Conservation (phyloP, 2,888 invertebrate genomes). For the Himalopsyche japonica region DNA sequence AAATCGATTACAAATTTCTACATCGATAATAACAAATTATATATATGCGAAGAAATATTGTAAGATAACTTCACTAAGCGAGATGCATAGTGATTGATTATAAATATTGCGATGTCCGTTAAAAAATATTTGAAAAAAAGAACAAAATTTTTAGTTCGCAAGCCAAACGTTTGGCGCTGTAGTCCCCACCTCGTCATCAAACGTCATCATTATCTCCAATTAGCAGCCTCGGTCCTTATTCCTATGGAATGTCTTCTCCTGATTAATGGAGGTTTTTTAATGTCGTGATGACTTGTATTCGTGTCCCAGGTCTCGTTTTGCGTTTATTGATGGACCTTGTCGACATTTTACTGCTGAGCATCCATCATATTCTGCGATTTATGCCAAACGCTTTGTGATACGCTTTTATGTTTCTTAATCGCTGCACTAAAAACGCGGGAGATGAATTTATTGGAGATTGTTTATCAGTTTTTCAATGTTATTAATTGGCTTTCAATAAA, state of each 20-base stretch:
- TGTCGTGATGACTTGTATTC: background rate
- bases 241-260: conserved; percentile 1
- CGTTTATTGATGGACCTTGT: background rate
- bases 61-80: too few relatives aligned
- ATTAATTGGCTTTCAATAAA: too few relatives aligned
- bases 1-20: too few relatives aligned
- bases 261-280: conserved; percentile 23
- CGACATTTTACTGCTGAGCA: background rate
- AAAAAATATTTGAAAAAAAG: too few relatives aligned
- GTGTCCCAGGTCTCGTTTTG: background rate
- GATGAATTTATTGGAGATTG: background rate
- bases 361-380: background rate
- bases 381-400: background rate
- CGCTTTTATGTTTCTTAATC: background rate
- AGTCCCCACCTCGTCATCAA: background rate
- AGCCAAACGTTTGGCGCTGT: background rate
- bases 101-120: too few relatives aligned
- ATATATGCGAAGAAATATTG: too few relatives aligned
- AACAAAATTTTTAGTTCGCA: background rate
- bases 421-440: background rate
- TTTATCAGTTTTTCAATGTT: background rate
- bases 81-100: too few relatives aligned
- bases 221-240: conserved; percentile 10
- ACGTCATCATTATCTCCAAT: conserved; percentile 30
- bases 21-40: too few relatives aligned